phyloP scores from a whole-genome alignment of 2,113 vertebrate genomes.

The human (Homo sapiens) region DNA sequence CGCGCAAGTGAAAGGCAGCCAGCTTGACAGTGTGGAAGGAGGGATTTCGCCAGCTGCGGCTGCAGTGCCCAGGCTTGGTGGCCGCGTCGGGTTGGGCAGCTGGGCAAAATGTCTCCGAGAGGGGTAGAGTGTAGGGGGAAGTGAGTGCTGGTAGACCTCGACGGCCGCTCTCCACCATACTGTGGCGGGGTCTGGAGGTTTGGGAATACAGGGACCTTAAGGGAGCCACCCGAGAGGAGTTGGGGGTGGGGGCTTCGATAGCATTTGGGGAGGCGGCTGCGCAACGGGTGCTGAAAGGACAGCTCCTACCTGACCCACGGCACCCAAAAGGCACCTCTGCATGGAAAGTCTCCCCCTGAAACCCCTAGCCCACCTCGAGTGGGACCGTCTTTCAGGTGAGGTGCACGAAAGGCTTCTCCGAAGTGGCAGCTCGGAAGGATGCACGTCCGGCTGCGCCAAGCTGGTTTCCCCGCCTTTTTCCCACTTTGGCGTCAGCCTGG shows the following conservation, averaged over 20 bases:
- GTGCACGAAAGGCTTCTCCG: not conserved
- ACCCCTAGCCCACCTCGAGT: not conserved
- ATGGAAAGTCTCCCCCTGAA: not conserved
- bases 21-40: slow-evolving; percentile 40
- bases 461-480: not conserved
- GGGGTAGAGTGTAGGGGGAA: slow-evolving; percentile 39
- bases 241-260: not conserved
- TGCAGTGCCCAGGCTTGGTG: slow-evolving; percentile 52
- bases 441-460: slow-evolving; percentile 66
- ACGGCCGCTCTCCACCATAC: slow-evolving; percentile 13
- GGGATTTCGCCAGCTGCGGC: slow-evolving; percentile 68
- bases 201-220: not conserved
- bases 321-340: slow-evolving; percentile 58
- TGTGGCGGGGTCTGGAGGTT: not conserved
- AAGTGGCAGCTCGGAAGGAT: slow-evolving; percentile 36
- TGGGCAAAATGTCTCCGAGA: slow-evolving; percentile 36
- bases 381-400: slow-evolving; percentile 51
- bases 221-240: not conserved
- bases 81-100: slow-evolving; percentile 56
- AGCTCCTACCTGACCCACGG: slow-evolving; percentile 77
- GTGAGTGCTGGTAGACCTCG: slow-evolving; percentile 14
- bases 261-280: slow-evolving; percentile 57
- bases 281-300: slow-evolving; percentile 82
- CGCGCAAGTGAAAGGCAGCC: slow-evolving; percentile 54
- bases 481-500: slow-evolving; percentile 25